Conservation (phyloP, 2,113 vertebrate genomes). For the Callorhinus ursinus region DNA sequence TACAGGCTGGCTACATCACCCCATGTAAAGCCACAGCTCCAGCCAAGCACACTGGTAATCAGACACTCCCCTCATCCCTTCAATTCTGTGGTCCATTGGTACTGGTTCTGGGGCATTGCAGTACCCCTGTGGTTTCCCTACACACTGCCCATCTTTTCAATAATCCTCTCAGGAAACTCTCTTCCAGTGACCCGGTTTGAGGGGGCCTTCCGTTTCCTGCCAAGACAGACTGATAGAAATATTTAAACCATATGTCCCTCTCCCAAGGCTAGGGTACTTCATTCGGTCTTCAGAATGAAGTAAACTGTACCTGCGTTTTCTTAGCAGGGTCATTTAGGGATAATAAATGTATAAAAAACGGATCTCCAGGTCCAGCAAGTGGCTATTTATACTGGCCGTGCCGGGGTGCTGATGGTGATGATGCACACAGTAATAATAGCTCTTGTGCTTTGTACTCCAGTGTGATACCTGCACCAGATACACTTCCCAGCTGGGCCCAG, state of each 20-base stretch:
- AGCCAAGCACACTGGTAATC: neutral
- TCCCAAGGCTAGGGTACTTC: slow-evolving; percentile 6
- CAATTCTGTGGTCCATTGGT: neutral
- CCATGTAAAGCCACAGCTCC: neutral
- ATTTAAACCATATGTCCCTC: neutral
- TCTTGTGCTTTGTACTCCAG: neutral
- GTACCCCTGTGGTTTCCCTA: neutral
- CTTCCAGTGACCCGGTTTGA: neutral
- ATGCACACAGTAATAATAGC: neutral
- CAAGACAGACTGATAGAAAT: slow-evolving; percentile 37
- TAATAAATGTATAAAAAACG: neutral
- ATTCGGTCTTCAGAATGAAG: neutral
- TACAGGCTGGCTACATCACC: neutral
- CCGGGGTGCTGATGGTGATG: neutral
- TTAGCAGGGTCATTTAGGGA: neutral
- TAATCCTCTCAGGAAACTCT: neutral
- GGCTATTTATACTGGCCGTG: neutral
- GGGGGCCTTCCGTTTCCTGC: neutral
- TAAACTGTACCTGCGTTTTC: neutral
- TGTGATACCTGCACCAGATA: neutral
- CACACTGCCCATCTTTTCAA: neutral
- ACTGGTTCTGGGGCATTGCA: neutral
- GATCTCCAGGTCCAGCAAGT: neutral
- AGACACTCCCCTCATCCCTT: neutral
- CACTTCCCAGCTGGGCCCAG: neutral